Base-by-base conservation (phyloP, 2,888 invertebrate species). In the Tridacna gigas region DNA sequence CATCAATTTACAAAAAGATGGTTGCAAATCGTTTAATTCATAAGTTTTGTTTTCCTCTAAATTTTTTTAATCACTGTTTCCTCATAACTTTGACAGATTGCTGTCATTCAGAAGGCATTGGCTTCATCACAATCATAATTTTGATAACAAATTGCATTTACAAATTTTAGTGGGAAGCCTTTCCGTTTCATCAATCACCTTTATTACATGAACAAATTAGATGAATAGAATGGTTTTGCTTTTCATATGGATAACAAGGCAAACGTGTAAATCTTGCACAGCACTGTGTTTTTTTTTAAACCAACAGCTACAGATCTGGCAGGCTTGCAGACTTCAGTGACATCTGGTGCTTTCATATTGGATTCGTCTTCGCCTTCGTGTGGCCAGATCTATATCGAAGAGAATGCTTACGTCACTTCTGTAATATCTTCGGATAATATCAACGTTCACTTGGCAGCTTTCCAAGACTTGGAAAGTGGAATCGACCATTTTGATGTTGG, bases 321-420 rank as follows among this genome's bases (percentile, higher is more conserved):
- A n/a, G 88, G 85, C 13, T 69, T 86, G 9, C 78, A 81, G 18
- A 84, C 85, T 2, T 63, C 73, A 18, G 25, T 86, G 0, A 74
- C 67, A 9, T 84, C 87, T 15, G 87, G 88, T 65, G 83, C 82
- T 11, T 77, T 89, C 37, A n/a, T 85, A 12, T 28, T 88, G 18
- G 89, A 89, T 65, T 73, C 73, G 18, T 74, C 71, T 3, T 77
- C 66, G 11, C 89, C 89, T 13, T 45, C 63, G 15, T 22, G 75
- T 15, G 89, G 89, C 0, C 11, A 20, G 7, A 15, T 74, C 4
- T n/a, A 61, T 0, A n/a, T 76, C 20, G 25, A 66, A 12, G 65
- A 22, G 37, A 66, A n/a, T 26, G 0, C 12, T 13, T 45, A 9
- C 2, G n/a, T n/a, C n/a, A n/a, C n/a, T n/a, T 61, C 22, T 3